A percentile compares a stretch with the other conserved stretches of the same genome.
phyloP scores from a whole-genome alignment of 2,888 invertebrate genomes.

The Harpalus rubripes region DNA sequence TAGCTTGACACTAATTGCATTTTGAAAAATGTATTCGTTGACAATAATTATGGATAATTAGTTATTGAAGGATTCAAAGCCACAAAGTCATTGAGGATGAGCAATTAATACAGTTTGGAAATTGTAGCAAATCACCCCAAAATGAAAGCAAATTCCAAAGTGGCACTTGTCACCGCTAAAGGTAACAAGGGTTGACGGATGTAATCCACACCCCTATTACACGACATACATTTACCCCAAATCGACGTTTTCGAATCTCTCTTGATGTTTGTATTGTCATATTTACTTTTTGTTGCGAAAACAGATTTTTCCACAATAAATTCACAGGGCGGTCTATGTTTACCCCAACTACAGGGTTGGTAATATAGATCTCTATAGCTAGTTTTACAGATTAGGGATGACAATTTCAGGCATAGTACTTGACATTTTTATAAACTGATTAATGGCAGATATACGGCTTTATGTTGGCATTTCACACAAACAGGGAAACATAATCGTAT shows the following conservation, averaged over 20 bases:
- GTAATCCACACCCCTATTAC: slow-evolving; percentile 76
- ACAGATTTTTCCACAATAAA: slow-evolving; percentile 71
- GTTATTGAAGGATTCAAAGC: neutral
- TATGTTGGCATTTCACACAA: slow-evolving; percentile 27
- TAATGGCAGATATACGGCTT: slow-evolving; percentile 48
- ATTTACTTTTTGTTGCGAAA: slow-evolving; percentile 74
- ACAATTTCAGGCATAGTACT: slow-evolving; percentile 43
- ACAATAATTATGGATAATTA: neutral
- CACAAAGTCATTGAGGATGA: slow-evolving; percentile 3
- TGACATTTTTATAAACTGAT: slow-evolving; percentile 54
- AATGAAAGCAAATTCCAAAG: slow-evolving; percentile 50
- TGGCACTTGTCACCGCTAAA: slow-evolving; percentile 62
- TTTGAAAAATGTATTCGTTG: no score
- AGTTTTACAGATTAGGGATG: slow-evolving; percentile 48
- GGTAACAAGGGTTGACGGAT: slow-evolving; percentile 69
- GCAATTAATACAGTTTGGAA: slow-evolving; percentile 43
- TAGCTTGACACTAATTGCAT: no score
- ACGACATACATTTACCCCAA: slow-evolving; percentile 73
- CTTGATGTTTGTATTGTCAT: slow-evolving; percentile 71
- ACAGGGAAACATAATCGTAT: slow-evolving; percentile 10
- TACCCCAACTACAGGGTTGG: slow-evolving; percentile 26
- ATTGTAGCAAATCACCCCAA: slow-evolving; percentile 61
- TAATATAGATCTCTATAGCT: slow-evolving; percentile 40
- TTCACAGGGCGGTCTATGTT: slow-evolving; percentile 58
- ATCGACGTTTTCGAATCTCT: slow-evolving; percentile 72